Evolutionary conservation across 2,113 vertebrate species (phyloP).

Genomic region (Phyllostomus hastatus): DNA sequence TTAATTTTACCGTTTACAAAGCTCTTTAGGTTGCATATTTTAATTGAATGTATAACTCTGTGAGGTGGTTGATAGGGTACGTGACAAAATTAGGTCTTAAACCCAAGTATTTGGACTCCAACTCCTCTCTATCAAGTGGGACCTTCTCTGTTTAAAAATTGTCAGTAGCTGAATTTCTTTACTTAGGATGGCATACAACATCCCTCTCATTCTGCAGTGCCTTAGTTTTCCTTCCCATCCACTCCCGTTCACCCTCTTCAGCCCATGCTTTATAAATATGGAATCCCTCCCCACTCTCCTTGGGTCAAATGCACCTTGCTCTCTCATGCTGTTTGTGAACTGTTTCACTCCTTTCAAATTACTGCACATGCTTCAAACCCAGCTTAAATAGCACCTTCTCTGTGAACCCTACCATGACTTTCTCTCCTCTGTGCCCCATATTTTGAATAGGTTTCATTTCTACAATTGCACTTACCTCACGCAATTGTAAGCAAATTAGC

Average conservation of each 20-base stretch:
- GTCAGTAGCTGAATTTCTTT: neutral
- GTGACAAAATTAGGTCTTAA: neutral
- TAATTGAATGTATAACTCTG: neutral
- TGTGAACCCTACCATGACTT: neutral
- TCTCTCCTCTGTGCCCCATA: neutral
- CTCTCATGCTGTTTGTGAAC: neutral
- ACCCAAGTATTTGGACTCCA: neutral
- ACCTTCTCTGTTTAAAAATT: neutral
- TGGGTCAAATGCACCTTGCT: neutral
- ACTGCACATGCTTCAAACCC: neutral
- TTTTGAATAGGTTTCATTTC: neutral
- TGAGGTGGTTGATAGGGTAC: neutral
- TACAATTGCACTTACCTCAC: neutral
- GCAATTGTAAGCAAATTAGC: neutral
- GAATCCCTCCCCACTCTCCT: neutral
- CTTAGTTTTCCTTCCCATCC: neutral
- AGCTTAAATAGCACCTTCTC: neutral
- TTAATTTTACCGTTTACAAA: neutral
- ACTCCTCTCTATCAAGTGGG: neutral
- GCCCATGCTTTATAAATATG: neutral
- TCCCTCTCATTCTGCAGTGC: neutral
- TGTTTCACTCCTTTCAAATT: neutral
- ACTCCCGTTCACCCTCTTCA: neutral
- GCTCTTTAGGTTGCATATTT: neutral
- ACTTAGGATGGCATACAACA: neutral